Evolutionary conservation across 2,888 invertebrate genomes (phyloP).

Genomic region (Agrochola lychnidis): DNA sequence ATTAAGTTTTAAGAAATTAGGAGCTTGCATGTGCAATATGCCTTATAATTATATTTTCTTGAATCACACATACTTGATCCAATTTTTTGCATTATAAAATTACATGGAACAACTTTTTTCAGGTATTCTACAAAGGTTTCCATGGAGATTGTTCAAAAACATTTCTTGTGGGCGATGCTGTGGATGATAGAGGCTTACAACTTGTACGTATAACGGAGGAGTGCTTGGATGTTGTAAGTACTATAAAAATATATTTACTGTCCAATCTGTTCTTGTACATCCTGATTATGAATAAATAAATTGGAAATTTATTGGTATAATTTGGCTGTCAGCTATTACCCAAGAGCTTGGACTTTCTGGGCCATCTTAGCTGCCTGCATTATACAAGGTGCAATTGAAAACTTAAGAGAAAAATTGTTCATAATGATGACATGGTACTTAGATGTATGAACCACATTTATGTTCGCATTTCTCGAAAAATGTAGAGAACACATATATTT

Average conservation of each 20-base stretch:
- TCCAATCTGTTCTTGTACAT: too few species aligned
- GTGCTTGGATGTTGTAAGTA: slow-evolving; percentile 92
- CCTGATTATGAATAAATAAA: too few species aligned
- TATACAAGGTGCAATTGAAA: background rate
- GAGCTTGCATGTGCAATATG: background rate
- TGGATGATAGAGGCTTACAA: slow-evolving; percentile 93
- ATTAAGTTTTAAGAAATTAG: background rate
- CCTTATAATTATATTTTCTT: background rate
- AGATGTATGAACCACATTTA: background rate
- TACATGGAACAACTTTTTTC: slow-evolving; percentile 43
- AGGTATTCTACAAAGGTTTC: slow-evolving; percentile 95
- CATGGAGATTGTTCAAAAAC: slow-evolving; percentile 98
- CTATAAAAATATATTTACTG: background rate
- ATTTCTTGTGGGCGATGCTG: slow-evolving; percentile 94
- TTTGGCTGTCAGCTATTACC: background rate
- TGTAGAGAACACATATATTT: background rate
- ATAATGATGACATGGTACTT: background rate
- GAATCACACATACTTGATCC: background rate
- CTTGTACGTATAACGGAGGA: slow-evolving; percentile 93
- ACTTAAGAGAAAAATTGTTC: background rate
- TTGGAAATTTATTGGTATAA: background rate
- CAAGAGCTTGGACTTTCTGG: background rate
- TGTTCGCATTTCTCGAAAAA: background rate
- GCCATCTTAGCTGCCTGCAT: background rate
- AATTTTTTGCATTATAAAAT: background rate